Evolutionary conservation across 2,888 invertebrate species (phyloP).

Genomic region (Phrixothrix hirtus): DNA sequence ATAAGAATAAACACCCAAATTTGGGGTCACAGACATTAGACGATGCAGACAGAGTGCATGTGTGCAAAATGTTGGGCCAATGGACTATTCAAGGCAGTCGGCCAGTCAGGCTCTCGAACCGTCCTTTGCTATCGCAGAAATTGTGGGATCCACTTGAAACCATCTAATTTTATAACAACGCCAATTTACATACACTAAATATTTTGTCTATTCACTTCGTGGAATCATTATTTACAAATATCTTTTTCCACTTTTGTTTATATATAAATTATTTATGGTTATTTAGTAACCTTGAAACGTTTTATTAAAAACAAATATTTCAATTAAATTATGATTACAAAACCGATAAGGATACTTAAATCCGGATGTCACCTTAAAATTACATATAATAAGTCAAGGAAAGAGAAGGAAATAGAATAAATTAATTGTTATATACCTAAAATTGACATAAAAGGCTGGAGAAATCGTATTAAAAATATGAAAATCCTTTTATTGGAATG

Average conservation of each 20-base stretch:
- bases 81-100: constrained; percentile 55
- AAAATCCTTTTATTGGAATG: too few species aligned
- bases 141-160: constrained; percentile 23
- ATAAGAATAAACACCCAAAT: constrained; percentile 50
- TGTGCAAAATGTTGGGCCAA: constrained; percentile 55
- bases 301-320: not conserved
- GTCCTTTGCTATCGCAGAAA: constrained; percentile 25
- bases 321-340: too few species aligned
- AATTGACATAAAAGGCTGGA: too few species aligned
- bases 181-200: constrained; percentile 14
- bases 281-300: not conserved
- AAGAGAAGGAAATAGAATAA: too few species aligned
- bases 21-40: constrained; percentile 56
- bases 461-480: too few species aligned
- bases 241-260: not conserved
- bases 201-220: constrained; percentile 12
- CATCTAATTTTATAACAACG: constrained; percentile 28
- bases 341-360: too few species aligned
- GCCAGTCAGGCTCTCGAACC: constrained; percentile 46
- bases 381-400: too few species aligned
- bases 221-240: constrained; percentile 15
- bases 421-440: too few species aligned
- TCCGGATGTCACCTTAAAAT: too few species aligned
- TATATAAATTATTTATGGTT: not conserved
- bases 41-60: constrained; percentile 53